These are phyloP conservation scores for Microplitis demolitor DNA, from an alignment of 1,140 invertebrate genomes.

Conservation along the genomic window DNA sequence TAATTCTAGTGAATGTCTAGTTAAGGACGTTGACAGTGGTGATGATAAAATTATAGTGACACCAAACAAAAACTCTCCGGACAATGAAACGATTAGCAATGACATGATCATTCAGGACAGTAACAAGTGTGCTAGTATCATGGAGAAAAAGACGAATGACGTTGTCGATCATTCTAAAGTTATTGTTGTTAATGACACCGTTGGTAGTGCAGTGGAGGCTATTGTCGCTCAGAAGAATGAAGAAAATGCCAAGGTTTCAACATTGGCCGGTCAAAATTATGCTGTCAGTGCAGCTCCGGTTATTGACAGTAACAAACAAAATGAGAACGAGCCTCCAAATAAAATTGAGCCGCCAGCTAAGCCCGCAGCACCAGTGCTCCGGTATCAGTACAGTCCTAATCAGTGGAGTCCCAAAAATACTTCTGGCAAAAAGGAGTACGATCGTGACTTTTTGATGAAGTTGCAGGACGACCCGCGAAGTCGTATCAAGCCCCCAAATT, in stretches of 20 bases:
- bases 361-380: constrained; percentile 33
- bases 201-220: constrained; percentile 39
- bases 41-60: neutral
- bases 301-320: constrained; percentile 39
- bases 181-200: constrained; percentile 34
- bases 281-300: constrained; percentile 29
- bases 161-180: constrained; percentile 49
- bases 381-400: constrained; percentile 65
- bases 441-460: constrained; percentile 76
- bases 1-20: constrained; percentile 1
- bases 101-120: constrained; percentile 37
- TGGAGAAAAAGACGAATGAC: constrained; percentile 42
- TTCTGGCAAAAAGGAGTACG: constrained; percentile 81
- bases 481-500: constrained; percentile 73
- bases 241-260: constrained; percentile 59
- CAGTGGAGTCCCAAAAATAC: constrained; percentile 87
- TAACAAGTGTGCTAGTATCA: constrained; percentile 29
- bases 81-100: constrained; percentile 37
- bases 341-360: constrained; percentile 27
- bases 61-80: neutral
- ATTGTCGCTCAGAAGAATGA: constrained; percentile 62
- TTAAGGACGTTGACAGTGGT: neutral
- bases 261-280: constrained; percentile 22
- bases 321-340: constrained; percentile 32
- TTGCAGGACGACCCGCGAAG: constrained; percentile 76